Evolutionary conservation across 64 coral and sea anemone genomes (phyloP).

Genomic region (Orbicella faveolata): DNA sequence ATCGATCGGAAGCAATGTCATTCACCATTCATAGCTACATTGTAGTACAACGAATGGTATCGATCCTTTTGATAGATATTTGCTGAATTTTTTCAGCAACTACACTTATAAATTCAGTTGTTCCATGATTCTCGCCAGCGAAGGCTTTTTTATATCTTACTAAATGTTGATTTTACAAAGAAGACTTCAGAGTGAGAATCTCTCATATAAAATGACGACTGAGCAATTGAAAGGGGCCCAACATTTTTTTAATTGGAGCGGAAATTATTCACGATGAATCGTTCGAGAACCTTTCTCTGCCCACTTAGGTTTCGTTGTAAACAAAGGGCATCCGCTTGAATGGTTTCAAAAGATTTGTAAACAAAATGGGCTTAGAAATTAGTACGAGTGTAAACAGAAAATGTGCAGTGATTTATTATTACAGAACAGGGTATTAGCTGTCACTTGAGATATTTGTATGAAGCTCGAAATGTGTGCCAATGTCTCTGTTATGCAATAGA

Average conservation of each 20-base stretch:
- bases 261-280: not conserved
- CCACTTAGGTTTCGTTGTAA: constrained; percentile 22
- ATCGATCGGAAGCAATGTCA: not conserved
- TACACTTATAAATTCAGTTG: too few relatives aligned
- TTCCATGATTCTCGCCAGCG: too few relatives aligned
- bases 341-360: constrained; percentile 10
- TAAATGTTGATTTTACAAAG: too few relatives aligned
- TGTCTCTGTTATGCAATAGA: too few relatives aligned
- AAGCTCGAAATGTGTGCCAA: not conserved
- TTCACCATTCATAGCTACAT: too few relatives aligned
- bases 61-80: too few relatives aligned
- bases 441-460: constrained; percentile 7
- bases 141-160: too few relatives aligned
- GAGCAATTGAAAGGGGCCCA: not conserved
- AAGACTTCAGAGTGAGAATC: too few relatives aligned
- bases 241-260: not conserved
- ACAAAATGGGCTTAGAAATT: constrained; percentile 1
- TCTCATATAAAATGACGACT: too few relatives aligned
- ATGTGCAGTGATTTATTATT: not conserved
- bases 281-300: not conserved
- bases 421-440: not conserved
- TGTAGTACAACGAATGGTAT: too few relatives aligned
- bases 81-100: too few relatives aligned
- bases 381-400: not conserved
- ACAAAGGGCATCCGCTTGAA: not conserved